A percentile compares a stretch with the other conserved stretches of the same genome.
phyloP scores from a whole-genome alignment of 2,888 invertebrate genomes.

The Drosophila setosimentum region DNA sequence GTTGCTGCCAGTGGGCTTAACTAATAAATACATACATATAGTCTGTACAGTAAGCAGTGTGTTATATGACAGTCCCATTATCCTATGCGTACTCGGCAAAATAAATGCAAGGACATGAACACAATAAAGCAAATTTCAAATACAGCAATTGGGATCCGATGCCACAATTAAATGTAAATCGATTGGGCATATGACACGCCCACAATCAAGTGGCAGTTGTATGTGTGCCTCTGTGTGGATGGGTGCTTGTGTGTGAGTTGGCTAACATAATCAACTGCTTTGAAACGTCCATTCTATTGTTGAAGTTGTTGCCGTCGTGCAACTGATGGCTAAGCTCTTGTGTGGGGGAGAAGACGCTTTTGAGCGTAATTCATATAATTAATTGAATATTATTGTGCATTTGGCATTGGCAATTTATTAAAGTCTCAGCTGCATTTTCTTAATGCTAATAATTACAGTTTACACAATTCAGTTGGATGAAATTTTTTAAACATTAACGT shows the following conservation, averaged over 20 bases:
- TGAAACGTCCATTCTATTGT: constrained; percentile 18
- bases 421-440: constrained; percentile 26
- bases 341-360: constrained; percentile 1
- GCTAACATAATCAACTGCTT: constrained; percentile 43
- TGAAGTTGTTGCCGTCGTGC: constrained; percentile 23
- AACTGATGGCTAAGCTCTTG: constrained; percentile 24
- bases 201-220: constrained; percentile 15
- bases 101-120: constrained; percentile 36
- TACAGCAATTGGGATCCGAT: constrained; percentile 66
- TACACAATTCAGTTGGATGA: constrained; percentile 26
- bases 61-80: constrained; percentile 56
- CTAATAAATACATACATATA: constrained; percentile 68
- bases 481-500: constrained; percentile 39
- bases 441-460: constrained; percentile 12
- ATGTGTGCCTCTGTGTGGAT: neutral
- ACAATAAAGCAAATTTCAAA: constrained; percentile 69
- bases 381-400: constrained; percentile 62
- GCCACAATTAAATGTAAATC: constrained; percentile 79
- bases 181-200: constrained; percentile 51
- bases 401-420: constrained; percentile 38
- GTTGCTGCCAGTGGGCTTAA: constrained; percentile 70
- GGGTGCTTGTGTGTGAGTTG: constrained; percentile 1
- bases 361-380: constrained; percentile 46
- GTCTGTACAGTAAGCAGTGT: constrained; percentile 8
- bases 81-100: constrained; percentile 30